Percentiles rank a stretch among this genome's conserved stretches.
phyloP scores from a whole-genome alignment of 2,113 vertebrate genomes.

The Loxodonta africana region DNA sequence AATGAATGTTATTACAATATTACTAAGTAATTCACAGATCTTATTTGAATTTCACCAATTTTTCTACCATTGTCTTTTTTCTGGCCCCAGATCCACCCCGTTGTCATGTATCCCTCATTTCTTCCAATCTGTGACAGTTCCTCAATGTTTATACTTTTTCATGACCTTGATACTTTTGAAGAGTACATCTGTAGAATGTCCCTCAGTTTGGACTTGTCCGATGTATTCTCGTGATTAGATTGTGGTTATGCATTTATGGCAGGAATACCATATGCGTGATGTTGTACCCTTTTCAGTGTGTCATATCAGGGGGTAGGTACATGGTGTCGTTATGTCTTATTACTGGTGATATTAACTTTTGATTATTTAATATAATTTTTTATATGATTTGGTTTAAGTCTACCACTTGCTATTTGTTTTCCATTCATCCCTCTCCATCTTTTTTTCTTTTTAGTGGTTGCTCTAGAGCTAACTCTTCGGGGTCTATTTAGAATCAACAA shows the following conservation, averaged over 20 bases:
- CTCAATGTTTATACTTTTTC: neutral
- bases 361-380: conserved; percentile 5
- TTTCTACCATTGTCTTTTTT: neutral
- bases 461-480: neutral
- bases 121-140: neutral
- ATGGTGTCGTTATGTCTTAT: neutral
- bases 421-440: neutral
- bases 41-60: neutral
- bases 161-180: neutral
- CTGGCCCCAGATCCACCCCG: neutral
- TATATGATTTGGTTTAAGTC: neutral
- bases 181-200: neutral
- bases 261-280: neutral
- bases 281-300: neutral
- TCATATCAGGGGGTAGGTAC: too few relatives aligned
- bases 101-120: neutral
- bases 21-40: neutral
- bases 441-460: neutral
- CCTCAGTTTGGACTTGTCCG: neutral
- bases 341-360: neutral
- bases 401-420: neutral
- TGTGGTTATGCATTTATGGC: neutral
- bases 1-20: neutral
- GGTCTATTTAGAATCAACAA: neutral
- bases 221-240: neutral